phyloP scores from a whole-genome alignment of 2,888 invertebrate genomes.

The Hipparchia semele region DNA sequence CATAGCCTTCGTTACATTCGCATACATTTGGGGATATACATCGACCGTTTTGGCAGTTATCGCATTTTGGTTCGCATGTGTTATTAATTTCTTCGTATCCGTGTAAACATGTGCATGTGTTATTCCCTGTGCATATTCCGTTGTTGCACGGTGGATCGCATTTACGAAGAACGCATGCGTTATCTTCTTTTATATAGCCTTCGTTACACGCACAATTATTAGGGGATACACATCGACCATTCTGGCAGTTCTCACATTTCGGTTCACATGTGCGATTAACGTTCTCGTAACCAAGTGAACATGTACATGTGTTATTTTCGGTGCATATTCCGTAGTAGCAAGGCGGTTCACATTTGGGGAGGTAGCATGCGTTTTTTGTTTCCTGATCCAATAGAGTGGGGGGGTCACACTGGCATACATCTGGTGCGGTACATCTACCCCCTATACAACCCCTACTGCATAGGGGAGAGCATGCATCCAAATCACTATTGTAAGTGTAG shows the following conservation, averaged over 20 bases:
- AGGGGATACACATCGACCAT: conserved; percentile 73
- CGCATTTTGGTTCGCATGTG: conserved; percentile 45
- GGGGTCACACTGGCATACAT: conserved; percentile 61
- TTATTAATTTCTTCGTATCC: conserved; percentile 49
- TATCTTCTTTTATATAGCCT: conserved; percentile 68
- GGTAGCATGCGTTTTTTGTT: conserved; percentile 59
- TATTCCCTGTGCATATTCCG: conserved; percentile 56
- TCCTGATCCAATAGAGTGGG: conserved; percentile 58
- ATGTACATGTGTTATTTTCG: conserved; percentile 61
- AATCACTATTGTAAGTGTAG: conserved; percentile 59
- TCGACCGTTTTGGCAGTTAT: conserved; percentile 48
- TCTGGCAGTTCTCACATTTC: conserved; percentile 42
- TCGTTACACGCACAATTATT: conserved; percentile 82
- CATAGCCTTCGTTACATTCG: conserved; percentile 79
- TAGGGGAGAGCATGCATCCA: conserved; percentile 68
- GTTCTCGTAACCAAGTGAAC: conserved; percentile 49
- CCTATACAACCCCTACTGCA: conserved; percentile 76
- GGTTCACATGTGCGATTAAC: conserved; percentile 44
- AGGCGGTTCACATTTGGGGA: conserved; percentile 55
- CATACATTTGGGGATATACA: conserved; percentile 83
- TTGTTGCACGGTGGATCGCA: conserved; percentile 55
- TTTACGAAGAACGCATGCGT: conserved; percentile 54
- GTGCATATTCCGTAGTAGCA: conserved; percentile 58
- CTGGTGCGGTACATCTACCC: conserved; percentile 70
- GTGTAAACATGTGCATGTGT: conserved; percentile 58